Base-by-base conservation (phyloP, 1,140 invertebrate species). In the Lepidurus couesii region DNA sequence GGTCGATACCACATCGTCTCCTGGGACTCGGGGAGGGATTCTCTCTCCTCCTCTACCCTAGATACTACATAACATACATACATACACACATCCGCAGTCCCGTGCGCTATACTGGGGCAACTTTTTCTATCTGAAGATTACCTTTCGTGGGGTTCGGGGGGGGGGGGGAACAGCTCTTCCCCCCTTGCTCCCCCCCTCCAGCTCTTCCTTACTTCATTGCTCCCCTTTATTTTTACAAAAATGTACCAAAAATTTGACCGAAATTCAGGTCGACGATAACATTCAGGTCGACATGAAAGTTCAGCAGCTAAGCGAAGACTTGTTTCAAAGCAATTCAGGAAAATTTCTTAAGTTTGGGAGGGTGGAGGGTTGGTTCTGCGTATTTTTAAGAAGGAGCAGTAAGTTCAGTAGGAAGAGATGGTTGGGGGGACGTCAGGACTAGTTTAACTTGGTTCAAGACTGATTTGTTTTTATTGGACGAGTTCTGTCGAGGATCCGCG, bases 1-100 rank as follows among this genome's bases (percentile, higher is more conserved):
- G 53, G 53, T 65, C 53, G 53, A 65, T 65, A 65, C 53, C 53
- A 65, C 53, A 65, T 21, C 53, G n/a, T 65, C 53, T 21, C 53
- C 53, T 65, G 53, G 53, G 53, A 65, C 47, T 6, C 47, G 13
- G 47, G 47, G 13, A 53, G 21, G 4, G 47, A 65, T 21, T 65
- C 53, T 65, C 53, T 13, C 47, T 65, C 53, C 6, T 21, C 21
- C 8, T 65, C 53, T 65, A 65, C 53, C 53, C 53, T 65, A 65
- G 53, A 65, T 65, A 13, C 53, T 65, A n/a, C 16, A 13, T 13
- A n/a, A 65, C 53, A 65, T 21, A 65, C 53, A 65, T 65, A 47
- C 10, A 65, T 21, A 65, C 53, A 65, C 53, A 7, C 16, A 65
- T 13, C 13, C 53, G 53, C 53, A 65, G 53, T 65, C 53, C 53